Evolutionary conservation across 1,140 invertebrate species (phyloP).

Genomic region (Eumeta japonica): DNA sequence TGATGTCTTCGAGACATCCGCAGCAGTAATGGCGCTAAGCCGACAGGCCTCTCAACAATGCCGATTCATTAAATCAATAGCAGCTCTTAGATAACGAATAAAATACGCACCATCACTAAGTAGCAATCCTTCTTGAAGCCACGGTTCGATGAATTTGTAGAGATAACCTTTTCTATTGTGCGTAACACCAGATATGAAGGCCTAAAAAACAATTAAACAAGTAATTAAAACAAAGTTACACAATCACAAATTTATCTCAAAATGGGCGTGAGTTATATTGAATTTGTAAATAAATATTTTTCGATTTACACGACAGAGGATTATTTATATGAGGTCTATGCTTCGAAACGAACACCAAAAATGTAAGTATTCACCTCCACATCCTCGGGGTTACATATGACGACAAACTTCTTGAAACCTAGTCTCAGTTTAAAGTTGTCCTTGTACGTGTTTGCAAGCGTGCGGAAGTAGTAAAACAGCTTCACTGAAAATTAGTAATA

Average conservation of each 20-base stretch:
- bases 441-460: conserved; percentile 8
- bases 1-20: too few relatives aligned
- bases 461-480: conserved; percentile 12
- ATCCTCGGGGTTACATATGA: conserved; percentile 13
- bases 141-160: conserved; percentile 69
- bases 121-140: conserved; percentile 73
- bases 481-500: conserved; percentile 10
- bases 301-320: too few relatives aligned
- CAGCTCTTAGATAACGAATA: neutral
- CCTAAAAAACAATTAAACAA: conserved; percentile 12
- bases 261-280: neutral
- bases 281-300: too few relatives aligned
- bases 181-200: conserved; percentile 17
- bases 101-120: conserved; percentile 55
- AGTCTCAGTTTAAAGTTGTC: conserved; percentile 9
- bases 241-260: too few relatives aligned
- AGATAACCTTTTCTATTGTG: conserved; percentile 66
- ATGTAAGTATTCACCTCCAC: conserved; percentile 9
- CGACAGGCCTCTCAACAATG: too few relatives aligned
- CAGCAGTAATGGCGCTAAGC: too few relatives aligned
- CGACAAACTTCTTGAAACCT: conserved; percentile 7
- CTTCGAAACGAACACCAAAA: too few relatives aligned
- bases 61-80: neutral
- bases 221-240: neutral
- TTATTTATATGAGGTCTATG: too few relatives aligned